Percentiles rank a stretch among this genome's conserved stretches.
These are phyloP conservation scores for Stomatorhinus walkeri DNA, from an alignment of 2,797 vertebrate species.

Conservation along the genomic window DNA sequence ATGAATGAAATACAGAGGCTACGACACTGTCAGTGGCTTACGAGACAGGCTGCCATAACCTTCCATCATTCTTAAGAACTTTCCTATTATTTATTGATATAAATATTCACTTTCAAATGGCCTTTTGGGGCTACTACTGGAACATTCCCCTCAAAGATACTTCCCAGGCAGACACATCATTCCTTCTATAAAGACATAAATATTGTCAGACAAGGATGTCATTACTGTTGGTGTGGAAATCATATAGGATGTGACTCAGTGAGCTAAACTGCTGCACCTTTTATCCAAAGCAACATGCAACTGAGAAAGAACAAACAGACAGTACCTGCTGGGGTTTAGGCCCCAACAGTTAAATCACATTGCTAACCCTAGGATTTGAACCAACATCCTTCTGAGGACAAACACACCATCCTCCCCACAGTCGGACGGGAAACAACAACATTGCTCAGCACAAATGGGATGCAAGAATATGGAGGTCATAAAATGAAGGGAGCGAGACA, in stretches of 20 bases:
- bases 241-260: neutral
- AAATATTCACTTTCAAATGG: constrained; percentile 3
- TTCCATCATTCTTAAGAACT: constrained; percentile 6
- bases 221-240: neutral
- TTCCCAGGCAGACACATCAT: neutral
- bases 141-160: constrained; percentile 13
- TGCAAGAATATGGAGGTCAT: neutral
- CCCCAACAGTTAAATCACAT: neutral
- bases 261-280: neutral
- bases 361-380: neutral
- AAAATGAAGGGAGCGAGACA: constrained; percentile 20
- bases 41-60: neutral
- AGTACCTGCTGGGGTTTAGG: neutral
- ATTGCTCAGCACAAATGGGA: constrained; percentile 52
- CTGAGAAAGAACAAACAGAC: neutral
- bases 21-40: neutral
- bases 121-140: constrained; percentile 9
- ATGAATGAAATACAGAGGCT: neutral
- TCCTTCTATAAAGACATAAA: neutral
- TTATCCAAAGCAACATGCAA: neutral
- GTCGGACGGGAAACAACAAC: constrained; percentile 20
- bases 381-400: neutral
- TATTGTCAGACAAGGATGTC: neutral
- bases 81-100: constrained; percentile 9
- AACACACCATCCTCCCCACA: constrained; percentile 33